Percentiles rank a stretch among this genome's conserved stretches.
Conservation (phyloP, 1,140 invertebrate genomes). For the Drosophila sucinea region DNA sequence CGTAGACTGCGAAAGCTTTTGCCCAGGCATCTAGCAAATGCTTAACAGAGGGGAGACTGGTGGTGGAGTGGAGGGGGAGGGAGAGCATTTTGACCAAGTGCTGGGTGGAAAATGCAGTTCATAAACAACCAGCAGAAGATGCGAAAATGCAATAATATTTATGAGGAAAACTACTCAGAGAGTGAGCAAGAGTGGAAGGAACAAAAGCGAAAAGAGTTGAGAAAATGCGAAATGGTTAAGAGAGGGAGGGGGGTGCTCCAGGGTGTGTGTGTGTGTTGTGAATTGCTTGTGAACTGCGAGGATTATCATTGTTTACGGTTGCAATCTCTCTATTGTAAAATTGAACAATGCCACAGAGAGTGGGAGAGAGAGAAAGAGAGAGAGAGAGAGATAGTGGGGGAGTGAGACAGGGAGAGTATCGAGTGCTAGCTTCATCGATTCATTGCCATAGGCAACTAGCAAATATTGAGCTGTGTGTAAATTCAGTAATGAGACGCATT, state of each 20-base stretch:
- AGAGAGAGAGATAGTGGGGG: neutral
- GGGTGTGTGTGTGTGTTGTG: constrained; percentile 30
- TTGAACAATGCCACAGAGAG: constrained; percentile 31
- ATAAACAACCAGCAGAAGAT: constrained; percentile 55
- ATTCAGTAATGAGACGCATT: no score
- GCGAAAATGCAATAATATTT: constrained; percentile 62
- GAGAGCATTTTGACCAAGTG: constrained; percentile 45
- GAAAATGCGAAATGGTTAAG: constrained; percentile 49
- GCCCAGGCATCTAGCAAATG: constrained; percentile 3
- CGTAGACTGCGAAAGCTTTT: constrained; percentile 49
- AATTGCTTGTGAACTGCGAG: constrained; percentile 20
- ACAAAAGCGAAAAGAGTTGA: constrained; percentile 27
- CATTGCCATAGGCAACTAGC: neutral
- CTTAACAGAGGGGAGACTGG: neutral
- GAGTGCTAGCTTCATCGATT: neutral
- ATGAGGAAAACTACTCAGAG: constrained; percentile 44
- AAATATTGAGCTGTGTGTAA: neutral
- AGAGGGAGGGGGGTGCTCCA: constrained; percentile 29
- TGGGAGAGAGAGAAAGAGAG: neutral
- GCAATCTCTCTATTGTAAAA: constrained; percentile 34
- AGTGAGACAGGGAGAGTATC: neutral
- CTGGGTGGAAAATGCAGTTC: constrained; percentile 42
- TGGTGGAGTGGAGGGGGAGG: neutral
- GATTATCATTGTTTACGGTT: constrained; percentile 52
- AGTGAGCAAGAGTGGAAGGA: neutral